Conservation (phyloP, 1,140 invertebrate genomes). For the Cecropterus lyciades region DNA sequence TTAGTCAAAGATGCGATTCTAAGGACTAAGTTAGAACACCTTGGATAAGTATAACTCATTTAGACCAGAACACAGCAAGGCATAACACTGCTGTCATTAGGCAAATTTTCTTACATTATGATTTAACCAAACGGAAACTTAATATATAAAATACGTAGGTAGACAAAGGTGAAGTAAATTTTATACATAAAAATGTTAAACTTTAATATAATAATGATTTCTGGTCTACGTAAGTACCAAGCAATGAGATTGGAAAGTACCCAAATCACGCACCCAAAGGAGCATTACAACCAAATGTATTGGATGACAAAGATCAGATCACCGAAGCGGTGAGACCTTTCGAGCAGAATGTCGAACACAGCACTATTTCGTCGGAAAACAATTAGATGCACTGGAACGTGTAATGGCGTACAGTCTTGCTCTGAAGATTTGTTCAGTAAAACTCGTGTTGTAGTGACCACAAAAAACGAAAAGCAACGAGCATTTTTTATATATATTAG, state of each 20-base stretch:
- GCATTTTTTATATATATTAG: too few species aligned
- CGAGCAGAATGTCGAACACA: constrained; percentile 4
- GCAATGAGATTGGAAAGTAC: neutral
- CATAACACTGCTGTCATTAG: too few species aligned
- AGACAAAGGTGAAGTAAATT: too few species aligned
- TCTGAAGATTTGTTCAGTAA: neutral
- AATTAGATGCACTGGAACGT: constrained; percentile 22
- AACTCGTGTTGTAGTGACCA: neutral
- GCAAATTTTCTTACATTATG: too few species aligned
- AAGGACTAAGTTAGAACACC: too few species aligned
- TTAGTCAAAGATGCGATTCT: too few species aligned
- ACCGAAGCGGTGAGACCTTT: neutral
- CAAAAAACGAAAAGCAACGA: too few species aligned
- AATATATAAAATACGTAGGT: too few species aligned
- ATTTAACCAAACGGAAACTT: too few species aligned
- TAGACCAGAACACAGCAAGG: too few species aligned
- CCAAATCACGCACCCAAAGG: neutral
- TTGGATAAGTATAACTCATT: too few species aligned
- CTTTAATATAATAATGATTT: neutral
- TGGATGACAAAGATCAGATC: constrained; percentile 1
- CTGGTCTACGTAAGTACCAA: neutral
- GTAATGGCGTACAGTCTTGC: constrained; percentile 13
- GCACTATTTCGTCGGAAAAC: constrained; percentile 25
- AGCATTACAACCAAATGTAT: neutral
- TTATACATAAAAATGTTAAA: too few species aligned